Conservation (phyloP, 2,888 invertebrate species). For the Cataglyphis cursor region DNA sequence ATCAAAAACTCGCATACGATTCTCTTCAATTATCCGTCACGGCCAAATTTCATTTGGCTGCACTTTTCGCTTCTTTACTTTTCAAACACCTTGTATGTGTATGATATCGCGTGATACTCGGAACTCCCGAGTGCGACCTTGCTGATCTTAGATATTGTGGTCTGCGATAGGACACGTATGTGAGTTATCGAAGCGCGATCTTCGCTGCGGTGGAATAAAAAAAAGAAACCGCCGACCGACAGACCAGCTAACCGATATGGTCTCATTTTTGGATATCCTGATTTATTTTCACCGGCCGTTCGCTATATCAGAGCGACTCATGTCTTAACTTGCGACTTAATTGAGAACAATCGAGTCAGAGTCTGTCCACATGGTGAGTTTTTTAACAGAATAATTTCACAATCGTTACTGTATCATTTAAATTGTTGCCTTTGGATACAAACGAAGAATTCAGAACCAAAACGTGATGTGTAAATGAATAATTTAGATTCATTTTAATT, state of each 20-base stretch:
- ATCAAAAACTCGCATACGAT: not conserved
- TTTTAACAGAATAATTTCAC: not conserved
- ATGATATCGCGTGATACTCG: conserved; percentile 71
- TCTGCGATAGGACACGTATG: conserved; percentile 77
- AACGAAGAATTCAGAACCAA: not conserved
- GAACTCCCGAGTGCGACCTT: conserved; percentile 76
- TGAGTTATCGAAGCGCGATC: conserved; percentile 72
- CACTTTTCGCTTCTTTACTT: conserved; percentile 50
- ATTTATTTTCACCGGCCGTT: conserved; percentile 31
- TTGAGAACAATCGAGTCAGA: not conserved
- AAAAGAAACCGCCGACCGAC: conserved; percentile 30
- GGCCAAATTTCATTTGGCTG: not conserved
- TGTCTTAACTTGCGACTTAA: conserved; percentile 23
- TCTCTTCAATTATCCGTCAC: not conserved
- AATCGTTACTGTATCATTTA: not conserved
- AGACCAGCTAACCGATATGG: conserved; percentile 55
- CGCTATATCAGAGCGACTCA: conserved; percentile 8
- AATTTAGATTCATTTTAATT: not conserved
- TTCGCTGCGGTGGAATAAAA: conserved; percentile 53
- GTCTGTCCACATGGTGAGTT: not conserved
- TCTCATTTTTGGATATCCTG: conserved; percentile 62
- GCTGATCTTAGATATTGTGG: conserved; percentile 78
- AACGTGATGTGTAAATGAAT: not conserved
- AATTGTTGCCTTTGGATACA: not conserved
- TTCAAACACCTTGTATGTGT: conserved; percentile 63